Percentiles rank a stretch among this genome's conserved stretches.
These are phyloP conservation scores for Crematogaster levior DNA, from an alignment of 2,888 invertebrate genomes.

Conservation along the genomic window DNA sequence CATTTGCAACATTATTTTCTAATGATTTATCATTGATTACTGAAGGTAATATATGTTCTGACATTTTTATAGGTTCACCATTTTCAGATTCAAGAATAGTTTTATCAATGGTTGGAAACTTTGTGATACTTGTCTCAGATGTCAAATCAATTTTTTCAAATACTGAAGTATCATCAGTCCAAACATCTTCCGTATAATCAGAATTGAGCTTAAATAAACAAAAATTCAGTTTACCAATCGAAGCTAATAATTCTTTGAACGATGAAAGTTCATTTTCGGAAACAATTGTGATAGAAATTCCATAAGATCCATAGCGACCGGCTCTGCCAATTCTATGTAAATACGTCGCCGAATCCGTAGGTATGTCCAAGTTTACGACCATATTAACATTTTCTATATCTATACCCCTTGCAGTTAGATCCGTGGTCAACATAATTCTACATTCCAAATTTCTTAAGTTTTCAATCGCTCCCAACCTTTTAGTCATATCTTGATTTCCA, in stretches of 20 bases:
- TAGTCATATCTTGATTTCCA: conserved; percentile 92
- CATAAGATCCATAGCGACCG: conserved; percentile 96
- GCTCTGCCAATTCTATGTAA: conserved; percentile 98
- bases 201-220: conserved; percentile 86
- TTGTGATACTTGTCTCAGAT: conserved; percentile 23
- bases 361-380: conserved; percentile 96
- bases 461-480: conserved; percentile 91
- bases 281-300: conserved; percentile 92
- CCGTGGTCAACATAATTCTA: conserved; percentile 95
- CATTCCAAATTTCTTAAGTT: conserved; percentile 93
- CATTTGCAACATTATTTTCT: not conserved
- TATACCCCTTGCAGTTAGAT: conserved; percentile 96
- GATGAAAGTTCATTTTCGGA: conserved; percentile 88
- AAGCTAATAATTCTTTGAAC: conserved; percentile 88
- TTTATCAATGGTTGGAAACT: conserved; percentile 52
- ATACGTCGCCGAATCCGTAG: conserved; percentile 93
- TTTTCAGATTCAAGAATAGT: conserved; percentile 56
- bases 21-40: not conserved
- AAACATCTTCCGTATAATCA: conserved; percentile 79
- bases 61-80: conserved; percentile 41
- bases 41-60: not conserved
- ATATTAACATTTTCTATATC: conserved; percentile 97
- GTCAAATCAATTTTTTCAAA: conserved; percentile 78
- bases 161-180: conserved; percentile 72
- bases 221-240: conserved; percentile 87